A percentile compares a stretch with the other conserved stretches of the same genome.
These are phyloP conservation scores for Cololabis saira DNA, from an alignment of 2,113 vertebrate genomes.

Conservation along the genomic window DNA sequence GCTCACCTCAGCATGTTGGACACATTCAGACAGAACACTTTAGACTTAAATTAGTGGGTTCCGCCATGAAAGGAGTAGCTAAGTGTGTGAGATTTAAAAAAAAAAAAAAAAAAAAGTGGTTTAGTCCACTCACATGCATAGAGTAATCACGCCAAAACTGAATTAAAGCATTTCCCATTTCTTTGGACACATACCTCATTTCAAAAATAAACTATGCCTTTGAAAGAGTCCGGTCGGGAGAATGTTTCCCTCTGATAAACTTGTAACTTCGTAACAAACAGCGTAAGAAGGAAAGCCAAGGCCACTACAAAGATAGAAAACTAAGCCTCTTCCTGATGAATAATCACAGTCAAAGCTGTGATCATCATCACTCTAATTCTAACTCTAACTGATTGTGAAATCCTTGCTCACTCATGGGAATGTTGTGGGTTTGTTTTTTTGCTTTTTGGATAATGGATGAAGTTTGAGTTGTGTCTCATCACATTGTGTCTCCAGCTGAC, in stretches of 20 bases:
- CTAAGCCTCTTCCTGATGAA: constrained; percentile 38
- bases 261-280: constrained; percentile 20
- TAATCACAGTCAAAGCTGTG: constrained; percentile 29
- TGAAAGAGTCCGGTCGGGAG: background rate
- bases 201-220: constrained; percentile 4
- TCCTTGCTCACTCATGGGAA: constrained; percentile 20
- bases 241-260: background rate
- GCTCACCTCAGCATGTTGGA: too few species aligned
- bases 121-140: constrained; percentile 21
- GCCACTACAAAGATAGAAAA: constrained; percentile 4
- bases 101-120: too few species aligned
- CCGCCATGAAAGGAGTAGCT: too few species aligned
- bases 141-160: constrained; percentile 4
- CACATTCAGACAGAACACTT: too few species aligned
- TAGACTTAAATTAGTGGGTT: too few species aligned
- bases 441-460: constrained; percentile 30
- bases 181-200: constrained; percentile 23
- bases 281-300: constrained; percentile 6
- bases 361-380: constrained; percentile 32
- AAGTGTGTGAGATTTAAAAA: background rate
- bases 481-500: constrained; percentile 23
- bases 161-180: constrained; percentile 38
- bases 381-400: constrained; percentile 42
- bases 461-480: constrained; percentile 6
- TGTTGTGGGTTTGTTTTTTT: background rate